phyloP scores from a whole-genome alignment of 2,113 vertebrate species.

The Alaudala cheleensis region DNA sequence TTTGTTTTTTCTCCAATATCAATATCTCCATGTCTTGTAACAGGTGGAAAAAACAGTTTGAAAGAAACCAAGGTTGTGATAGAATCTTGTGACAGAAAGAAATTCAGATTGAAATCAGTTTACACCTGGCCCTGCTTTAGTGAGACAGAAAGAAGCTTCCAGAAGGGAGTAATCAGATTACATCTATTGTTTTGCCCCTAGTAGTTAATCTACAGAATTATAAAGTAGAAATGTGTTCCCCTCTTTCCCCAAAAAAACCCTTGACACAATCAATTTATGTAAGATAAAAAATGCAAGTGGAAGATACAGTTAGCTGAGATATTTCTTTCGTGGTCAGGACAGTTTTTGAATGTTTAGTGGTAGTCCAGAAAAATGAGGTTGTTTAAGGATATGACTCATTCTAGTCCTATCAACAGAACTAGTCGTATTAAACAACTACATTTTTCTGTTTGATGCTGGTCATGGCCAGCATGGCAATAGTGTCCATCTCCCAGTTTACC shows the following conservation, averaged over 20 bases:
- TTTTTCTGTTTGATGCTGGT: not conserved
- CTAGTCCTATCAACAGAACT: not conserved
- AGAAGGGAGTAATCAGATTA: not conserved
- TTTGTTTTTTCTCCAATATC: not conserved
- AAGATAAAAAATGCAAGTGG: not conserved
- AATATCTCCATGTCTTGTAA: not conserved
- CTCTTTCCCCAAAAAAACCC: not conserved
- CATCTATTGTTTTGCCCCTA: not conserved
- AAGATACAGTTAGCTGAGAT: not conserved
- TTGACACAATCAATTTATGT: not conserved
- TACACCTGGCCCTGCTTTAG: not conserved
- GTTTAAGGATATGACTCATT: not conserved
- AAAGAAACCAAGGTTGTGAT: not conserved
- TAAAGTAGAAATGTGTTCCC: not conserved
- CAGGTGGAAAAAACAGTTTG: not conserved
- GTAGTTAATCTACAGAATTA: not conserved
- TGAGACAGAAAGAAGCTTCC: not conserved
- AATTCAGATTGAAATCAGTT: not conserved
- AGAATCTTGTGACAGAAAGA: not conserved
- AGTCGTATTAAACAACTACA: not conserved
- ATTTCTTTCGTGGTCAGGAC: not conserved
- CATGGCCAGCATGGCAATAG: accelerated
- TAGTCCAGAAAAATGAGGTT: not conserved
- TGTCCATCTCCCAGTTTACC: not conserved
- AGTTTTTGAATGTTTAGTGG: not conserved